These are phyloP conservation scores for Empidonax traillii DNA, from an alignment of 2,113 vertebrate genomes.

Conservation along the genomic window DNA sequence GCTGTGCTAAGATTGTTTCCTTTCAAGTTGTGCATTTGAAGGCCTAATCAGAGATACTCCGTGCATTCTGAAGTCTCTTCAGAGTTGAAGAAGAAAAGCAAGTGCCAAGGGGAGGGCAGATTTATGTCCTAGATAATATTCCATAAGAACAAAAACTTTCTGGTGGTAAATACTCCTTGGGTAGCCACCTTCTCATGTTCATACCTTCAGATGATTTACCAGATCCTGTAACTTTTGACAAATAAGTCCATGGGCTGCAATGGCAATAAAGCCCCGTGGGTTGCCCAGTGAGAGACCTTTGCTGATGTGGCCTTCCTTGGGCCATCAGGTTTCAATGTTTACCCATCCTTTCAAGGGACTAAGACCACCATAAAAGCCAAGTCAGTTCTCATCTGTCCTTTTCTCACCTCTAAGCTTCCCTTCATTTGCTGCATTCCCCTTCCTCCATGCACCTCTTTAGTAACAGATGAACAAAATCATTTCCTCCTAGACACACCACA, in stretches of 20 bases:
- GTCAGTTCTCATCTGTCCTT: neutral
- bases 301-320: neutral
- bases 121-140: neutral
- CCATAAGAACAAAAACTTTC: neutral
- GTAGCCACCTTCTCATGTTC: neutral
- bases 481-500: neutral
- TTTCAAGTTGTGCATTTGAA: constrained; percentile 24
- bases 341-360: neutral
- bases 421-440: neutral
- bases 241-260: neutral
- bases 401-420: neutral
- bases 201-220: neutral
- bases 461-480: neutral
- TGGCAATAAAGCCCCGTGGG: neutral
- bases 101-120: neutral
- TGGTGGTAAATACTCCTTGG: neutral
- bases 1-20: neutral
- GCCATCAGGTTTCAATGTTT: neutral
- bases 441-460: neutral
- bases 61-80: neutral
- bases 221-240: neutral
- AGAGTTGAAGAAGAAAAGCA: neutral
- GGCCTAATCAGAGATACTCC: neutral
- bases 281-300: neutral
- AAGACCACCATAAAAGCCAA: neutral